phyloP scores from a whole-genome alignment of 2,888 invertebrate species.

The Zygothrica quintamaculata region DNA sequence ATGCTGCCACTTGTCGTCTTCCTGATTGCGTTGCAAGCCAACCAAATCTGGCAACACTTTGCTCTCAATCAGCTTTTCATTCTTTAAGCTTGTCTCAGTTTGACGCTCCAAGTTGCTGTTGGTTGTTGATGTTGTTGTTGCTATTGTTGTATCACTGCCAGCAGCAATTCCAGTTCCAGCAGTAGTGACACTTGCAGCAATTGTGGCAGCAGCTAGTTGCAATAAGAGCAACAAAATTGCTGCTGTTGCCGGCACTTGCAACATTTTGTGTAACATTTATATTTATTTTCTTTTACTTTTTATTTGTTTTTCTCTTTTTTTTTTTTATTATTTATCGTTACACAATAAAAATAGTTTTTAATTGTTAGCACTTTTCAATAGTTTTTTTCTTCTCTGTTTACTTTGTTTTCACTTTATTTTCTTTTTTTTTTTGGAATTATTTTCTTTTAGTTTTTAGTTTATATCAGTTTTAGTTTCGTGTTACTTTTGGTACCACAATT shows the following conservation, averaged over 20 bases:
- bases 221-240: conserved; percentile 56
- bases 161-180: conserved; percentile 34
- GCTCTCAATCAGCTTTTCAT: conserved; percentile 82
- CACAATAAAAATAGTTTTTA: conserved; percentile 68
- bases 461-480: conserved; percentile 38
- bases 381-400: conserved; percentile 43
- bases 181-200: conserved; percentile 29
- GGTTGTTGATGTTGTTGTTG: no score
- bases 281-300: conserved; percentile 37
- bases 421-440: conserved; percentile 29
- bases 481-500: conserved; percentile 73
- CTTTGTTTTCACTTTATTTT: conserved; percentile 16
- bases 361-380: conserved; percentile 63
- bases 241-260: conserved; percentile 78
- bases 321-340: conserved; percentile 31
- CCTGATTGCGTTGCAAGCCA: conserved; percentile 64
- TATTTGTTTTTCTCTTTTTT: conserved; percentile 39
- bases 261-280: conserved; percentile 74
- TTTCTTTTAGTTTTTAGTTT: conserved; percentile 34
- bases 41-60: conserved; percentile 83
- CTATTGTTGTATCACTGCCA: conserved; percentile 34
- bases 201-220: conserved; percentile 51
- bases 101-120: conserved; percentile 57
- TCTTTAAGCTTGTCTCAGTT: conserved; percentile 82
- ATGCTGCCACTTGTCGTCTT: conserved; percentile 83